Evolutionary conservation across 2,888 invertebrate species (phyloP), one percentile per base, ranked within the genome.

Genomic region (Ypsolopha scabrella): DNA sequence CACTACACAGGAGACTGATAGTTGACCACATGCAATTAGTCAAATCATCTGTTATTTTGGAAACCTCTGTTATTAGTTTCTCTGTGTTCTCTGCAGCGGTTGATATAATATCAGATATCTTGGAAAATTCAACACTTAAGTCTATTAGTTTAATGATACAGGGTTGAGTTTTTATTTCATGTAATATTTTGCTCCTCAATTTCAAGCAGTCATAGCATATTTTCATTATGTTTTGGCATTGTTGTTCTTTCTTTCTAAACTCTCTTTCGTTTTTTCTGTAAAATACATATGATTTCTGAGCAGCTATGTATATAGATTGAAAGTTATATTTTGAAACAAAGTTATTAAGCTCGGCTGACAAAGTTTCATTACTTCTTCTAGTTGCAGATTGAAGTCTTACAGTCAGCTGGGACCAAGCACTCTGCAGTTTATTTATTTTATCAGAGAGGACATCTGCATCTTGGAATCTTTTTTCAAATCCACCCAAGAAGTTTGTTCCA

Each of bases 181-280:
- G 65, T 43, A 90, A 64, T 53, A 89, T 77, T 60, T 73, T 80
- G 57, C 82, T 87, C 58, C 89, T 80, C 6, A 85, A 64, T 65
- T 88, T 88, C 0, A 90, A 68, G 53, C 88, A 88, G 52, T 88
- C 80, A 56, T 89, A 89, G 38, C 90, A 75, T 46, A 88, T 67
- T 64, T 87, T 88, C 24, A 87, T 85, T 61, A 90, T 89, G 43
- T 87, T 83, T 52, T 73, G 70, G 57, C 87, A 87, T 58, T 83
- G 82, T 41, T 71, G 76, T 44, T 82, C 81, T 58, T 72, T 72
- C 33, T 70, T 70, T 61, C 78, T 77, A 52, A 74, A 75, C 48
- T 78, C 81, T 69, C 72, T 79, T 52, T 78, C 76, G 59, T 68
- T 75, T 60, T 73, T 79, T 57, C 75, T 81, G 58, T 86, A 75